These are phyloP conservation scores for Strix aluco DNA, from an alignment of 2,113 vertebrate species.

Conservation along the genomic window DNA sequence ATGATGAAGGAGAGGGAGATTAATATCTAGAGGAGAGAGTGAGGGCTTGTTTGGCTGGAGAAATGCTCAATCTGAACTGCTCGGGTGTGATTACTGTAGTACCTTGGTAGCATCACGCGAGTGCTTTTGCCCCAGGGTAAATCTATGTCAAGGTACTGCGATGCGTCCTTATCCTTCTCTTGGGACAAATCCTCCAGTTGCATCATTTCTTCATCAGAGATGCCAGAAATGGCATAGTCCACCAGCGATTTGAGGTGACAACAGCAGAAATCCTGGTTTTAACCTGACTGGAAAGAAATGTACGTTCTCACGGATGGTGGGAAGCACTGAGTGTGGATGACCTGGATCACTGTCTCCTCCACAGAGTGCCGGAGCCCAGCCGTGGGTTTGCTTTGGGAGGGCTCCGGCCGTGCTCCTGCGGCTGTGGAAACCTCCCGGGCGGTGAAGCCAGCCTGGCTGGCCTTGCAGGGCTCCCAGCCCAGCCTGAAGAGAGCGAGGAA, in stretches of 20 bases:
- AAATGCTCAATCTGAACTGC: not conserved
- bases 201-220: not conserved
- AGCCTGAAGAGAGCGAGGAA: not conserved
- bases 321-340: not conserved
- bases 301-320: fast-evolving
- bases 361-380: not conserved
- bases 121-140: not conserved
- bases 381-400: not conserved
- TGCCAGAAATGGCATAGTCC: not conserved
- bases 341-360: not conserved
- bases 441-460: not conserved
- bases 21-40: not conserved
- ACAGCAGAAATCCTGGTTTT: not conserved
- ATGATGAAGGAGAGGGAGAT: not conserved
- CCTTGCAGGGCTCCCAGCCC: not conserved
- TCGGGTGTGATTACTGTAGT: fast-evolving
- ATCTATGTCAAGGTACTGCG: not conserved
- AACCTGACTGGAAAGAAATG: not conserved
- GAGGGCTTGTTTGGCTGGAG: not conserved
- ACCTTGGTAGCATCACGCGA: fast-evolving
- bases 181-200: not conserved
- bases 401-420: not conserved
- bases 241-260: not conserved
- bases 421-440: not conserved
- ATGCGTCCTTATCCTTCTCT: not conserved